Percentiles rank a stretch among this genome's conserved stretches.
These are phyloP conservation scores for Corvus cornix DNA, from an alignment of 2,113 vertebrate species.

Conservation along the genomic window DNA sequence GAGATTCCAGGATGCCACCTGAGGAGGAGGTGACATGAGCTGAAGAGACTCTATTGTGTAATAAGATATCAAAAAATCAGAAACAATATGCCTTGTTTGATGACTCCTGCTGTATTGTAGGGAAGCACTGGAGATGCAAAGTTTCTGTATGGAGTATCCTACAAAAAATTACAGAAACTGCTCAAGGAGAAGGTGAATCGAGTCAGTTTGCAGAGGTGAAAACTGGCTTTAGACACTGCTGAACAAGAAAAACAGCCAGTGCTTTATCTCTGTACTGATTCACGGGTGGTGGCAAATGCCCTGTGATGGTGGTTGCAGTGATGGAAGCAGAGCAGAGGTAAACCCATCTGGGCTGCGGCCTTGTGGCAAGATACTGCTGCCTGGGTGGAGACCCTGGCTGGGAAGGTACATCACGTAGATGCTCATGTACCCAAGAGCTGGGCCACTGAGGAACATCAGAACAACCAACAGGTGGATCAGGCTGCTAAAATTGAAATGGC, in stretches of 20 bases:
- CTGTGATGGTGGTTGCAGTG: not conserved
- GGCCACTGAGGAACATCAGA: not conserved
- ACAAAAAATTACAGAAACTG: not conserved
- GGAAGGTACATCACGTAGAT: rapidly evolving
- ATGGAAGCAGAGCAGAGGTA: not conserved
- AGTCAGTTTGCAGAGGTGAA: not conserved
- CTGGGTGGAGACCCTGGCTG: not conserved
- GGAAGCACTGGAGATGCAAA: not conserved
- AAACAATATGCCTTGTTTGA: not conserved
- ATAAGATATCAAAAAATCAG: not conserved
- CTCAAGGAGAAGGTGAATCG: not conserved
- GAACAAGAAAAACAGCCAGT: not conserved
- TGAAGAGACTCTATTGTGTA: not conserved
- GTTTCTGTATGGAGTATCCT: not conserved
- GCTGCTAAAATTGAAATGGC: not conserved
- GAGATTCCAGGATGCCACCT: not conserved
- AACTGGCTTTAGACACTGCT: not conserved
- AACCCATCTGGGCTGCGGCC: not conserved
- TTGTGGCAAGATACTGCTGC: not conserved
- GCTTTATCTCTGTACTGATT: not conserved
- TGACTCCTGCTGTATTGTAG: not conserved
- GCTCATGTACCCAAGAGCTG: not conserved
- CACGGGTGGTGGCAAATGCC: not conserved
- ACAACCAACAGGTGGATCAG: not conserved
- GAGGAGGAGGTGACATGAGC: not conserved